Evolutionary conservation across 2,888 invertebrate genomes (phyloP), one percentile per base, ranked within the genome.

Genomic region (Coleophora deauratella): DNA sequence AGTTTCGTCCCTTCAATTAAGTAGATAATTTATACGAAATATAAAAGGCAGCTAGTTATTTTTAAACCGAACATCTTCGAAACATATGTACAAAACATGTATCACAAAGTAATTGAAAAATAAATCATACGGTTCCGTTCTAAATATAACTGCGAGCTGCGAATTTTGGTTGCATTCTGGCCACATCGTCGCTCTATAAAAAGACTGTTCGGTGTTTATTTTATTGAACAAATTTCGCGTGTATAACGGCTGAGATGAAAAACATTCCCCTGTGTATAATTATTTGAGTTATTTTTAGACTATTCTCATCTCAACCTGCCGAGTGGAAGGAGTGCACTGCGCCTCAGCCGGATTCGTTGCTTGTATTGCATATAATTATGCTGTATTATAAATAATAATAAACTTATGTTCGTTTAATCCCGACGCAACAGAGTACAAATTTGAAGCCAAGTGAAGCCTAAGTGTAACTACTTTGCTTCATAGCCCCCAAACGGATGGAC

Each of bases 211-310:
- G 75, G 66, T 80, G 75, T 82, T 84, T 85, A 80, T 81, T 82
- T 78, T 85, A 21, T 6, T 21, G 3, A 82, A 80, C 84, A 78
- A 79, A 80, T 80, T 85, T 84, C 66, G 85, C 84, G 74, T 73
- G 69, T 72, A 73, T 78, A 84, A 79, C 80, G 71, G 67, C 66
- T 61, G 79, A 80, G 84, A 84, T 82, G 82, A 82, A 82, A 82
- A 82, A 84, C 85, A 85, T 80, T 82, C 77, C 75, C 85, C 82
- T 75, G 81, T 69, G 78, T 79, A 82, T 84, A 79, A 82, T 82
- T 82, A 80, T 81, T 80, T 72, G 67, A 66, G 72, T 66, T 85
- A 85, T 82, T 80, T 84, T 80, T 84, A 85, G 78, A 71, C 66
- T 60, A 62, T 71, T 72, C 66, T 75, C 77, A 81, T 72, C 66